A percentile compares a stretch with the other conserved stretches of the same genome.
Conservation (phyloP, 2,113 vertebrate species). For the Scalopus aquaticus region DNA sequence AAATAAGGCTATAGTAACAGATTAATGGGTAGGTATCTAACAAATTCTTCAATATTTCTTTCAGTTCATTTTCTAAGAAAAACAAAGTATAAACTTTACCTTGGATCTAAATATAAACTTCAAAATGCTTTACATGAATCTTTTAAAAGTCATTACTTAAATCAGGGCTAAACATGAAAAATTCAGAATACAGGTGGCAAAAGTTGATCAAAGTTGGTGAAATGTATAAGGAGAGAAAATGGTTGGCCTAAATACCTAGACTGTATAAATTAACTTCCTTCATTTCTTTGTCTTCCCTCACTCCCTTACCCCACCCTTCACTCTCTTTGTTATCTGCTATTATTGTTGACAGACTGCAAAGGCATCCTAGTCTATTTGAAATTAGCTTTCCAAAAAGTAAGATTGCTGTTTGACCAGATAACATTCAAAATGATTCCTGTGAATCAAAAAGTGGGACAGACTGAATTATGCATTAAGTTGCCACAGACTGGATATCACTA, state of each 20-base stretch:
- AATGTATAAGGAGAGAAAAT: background rate
- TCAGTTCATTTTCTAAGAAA: background rate
- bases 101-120: background rate
- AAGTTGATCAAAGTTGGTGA: background rate
- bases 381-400: constrained; percentile 60
- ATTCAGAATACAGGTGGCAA: background rate
- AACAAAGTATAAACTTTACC: background rate
- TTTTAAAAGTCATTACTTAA: constrained; percentile 17
- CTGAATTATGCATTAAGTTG: constrained; percentile 39
- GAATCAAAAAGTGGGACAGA: constrained; percentile 42
- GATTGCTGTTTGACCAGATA: constrained; percentile 48
- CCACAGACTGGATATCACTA: constrained; percentile 39
- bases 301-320: background rate
- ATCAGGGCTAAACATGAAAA: background rate
- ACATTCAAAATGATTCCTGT: background rate
- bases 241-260: background rate
- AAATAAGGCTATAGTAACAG: background rate
- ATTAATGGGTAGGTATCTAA: background rate
- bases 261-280: background rate
- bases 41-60: background rate
- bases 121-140: background rate
- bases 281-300: background rate
- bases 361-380: constrained; percentile 30
- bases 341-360: constrained; percentile 27
- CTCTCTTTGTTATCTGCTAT: background rate